A percentile compares a stretch with the other conserved stretches of the same genome.
These are phyloP conservation scores for Grantiella picta DNA, from an alignment of 2,113 vertebrate genomes.

Conservation along the genomic window DNA sequence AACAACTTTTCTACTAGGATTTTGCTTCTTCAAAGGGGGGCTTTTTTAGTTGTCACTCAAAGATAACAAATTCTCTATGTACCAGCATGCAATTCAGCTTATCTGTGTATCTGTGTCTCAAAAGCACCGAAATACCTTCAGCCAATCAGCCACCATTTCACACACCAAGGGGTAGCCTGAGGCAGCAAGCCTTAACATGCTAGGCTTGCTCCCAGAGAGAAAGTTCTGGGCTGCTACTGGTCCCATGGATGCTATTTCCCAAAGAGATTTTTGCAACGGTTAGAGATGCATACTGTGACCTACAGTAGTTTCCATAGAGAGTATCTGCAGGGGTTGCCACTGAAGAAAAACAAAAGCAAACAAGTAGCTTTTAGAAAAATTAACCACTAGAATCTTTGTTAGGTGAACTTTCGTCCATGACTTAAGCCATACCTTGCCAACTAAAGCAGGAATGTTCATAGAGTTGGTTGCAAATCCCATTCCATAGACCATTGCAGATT, in stretches of 20 bases:
- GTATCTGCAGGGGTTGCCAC: neutral
- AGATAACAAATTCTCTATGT: neutral
- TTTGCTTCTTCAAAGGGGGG: neutral
- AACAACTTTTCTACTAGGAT: neutral
- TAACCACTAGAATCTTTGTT: neutral
- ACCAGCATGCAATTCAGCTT: neutral
- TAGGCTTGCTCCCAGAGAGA: neutral
- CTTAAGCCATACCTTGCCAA: constrained; percentile 84
- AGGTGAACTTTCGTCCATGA: neutral
- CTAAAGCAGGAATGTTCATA: constrained; percentile 96
- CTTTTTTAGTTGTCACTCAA: neutral
- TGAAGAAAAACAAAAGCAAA: neutral
- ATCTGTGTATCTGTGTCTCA: neutral
- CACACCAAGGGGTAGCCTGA: neutral
- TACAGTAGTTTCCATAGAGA: neutral
- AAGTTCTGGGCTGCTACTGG: neutral
- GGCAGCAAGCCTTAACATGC: neutral
- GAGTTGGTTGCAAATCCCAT: constrained; percentile 99
- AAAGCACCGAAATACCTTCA: neutral
- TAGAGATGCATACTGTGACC: neutral
- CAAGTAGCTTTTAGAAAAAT: neutral
- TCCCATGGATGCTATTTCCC: neutral
- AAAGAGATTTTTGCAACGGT: neutral
- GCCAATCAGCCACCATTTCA: neutral
- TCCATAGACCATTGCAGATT: constrained; percentile 91